Conservation (phyloP, 2,888 invertebrate species). For the Mimachlamys varia region DNA sequence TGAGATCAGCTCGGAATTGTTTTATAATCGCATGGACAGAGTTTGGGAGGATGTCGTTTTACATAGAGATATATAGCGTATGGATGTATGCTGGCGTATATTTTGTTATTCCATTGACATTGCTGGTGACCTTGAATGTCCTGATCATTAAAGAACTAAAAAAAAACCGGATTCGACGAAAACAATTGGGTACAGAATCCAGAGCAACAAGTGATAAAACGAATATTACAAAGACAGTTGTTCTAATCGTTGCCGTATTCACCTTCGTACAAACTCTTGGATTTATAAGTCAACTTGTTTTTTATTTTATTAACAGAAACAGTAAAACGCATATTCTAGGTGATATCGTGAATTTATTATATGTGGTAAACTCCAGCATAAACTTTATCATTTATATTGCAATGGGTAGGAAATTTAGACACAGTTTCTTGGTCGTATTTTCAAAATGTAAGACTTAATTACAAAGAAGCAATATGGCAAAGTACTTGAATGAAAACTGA, state of each 20-base stretch:
- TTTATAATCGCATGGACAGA: neutral
- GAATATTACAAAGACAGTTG: neutral
- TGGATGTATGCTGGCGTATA: neutral
- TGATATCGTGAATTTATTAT: neutral
- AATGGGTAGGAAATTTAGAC: neutral
- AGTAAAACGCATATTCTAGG: no score
- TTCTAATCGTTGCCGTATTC: neutral
- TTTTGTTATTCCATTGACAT: neutral
- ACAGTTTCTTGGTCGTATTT: neutral
- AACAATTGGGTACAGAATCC: neutral
- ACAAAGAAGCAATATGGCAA: no score
- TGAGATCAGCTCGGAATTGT: neutral
- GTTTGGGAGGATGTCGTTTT: neutral
- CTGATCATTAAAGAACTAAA: neutral
- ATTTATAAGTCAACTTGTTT: neutral
- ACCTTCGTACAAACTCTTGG: neutral
- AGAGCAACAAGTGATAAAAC: neutral
- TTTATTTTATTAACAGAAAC: neutral
- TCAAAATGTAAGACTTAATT: neutral
- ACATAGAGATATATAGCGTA: neutral
- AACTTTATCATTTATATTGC: neutral
- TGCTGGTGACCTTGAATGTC: neutral
- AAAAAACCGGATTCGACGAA: neutral
- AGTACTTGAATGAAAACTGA: no score
- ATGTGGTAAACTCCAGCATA: neutral